Base-by-base conservation (phyloP, 2,113 vertebrate species). In the Epinephelus fuscoguttatus region DNA sequence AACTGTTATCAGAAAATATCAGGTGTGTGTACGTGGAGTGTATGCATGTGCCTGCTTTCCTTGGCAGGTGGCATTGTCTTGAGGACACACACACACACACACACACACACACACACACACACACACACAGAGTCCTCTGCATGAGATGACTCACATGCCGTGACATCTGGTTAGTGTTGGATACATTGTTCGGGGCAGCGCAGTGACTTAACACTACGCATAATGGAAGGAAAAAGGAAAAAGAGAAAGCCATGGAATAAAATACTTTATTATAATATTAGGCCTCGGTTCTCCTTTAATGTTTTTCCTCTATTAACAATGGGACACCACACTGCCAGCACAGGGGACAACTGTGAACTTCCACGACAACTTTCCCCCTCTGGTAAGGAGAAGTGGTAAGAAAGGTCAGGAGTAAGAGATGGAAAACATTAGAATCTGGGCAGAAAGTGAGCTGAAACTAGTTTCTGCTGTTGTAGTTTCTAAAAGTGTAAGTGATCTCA, bases 91-190 rank as follows among this genome's bases (percentile, higher is more conserved):
- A 52, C 72, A 79, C 23, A 55, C 60, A 47, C 49, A 42, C 52
- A 18, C 62, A 59, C 71, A 66, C 56, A 68, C 66, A 75, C 62
- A 72, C 68, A 13, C 50, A 52, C 67, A 40, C 37, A 78, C 61
- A 42, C 74, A 64, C 70, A 68, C 61, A 63, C 59, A 10, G 21
- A 52, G 62, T 87, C 75, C 86, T 85, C 69, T 70, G 80, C 81
- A 84, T 82, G 79, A 84, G 89, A 90, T 91, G 92, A 93, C 88
- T 94, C 89, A 91, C 88, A 84, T 85, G 82, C 78, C 77, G 49
- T 75, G 89, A 93, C 90, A 91, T 93, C 89, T 94, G 91, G 87
- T 91, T 87, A 91, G 84, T 91, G 89, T 84, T 91, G 87, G 72
- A 80, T 59, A 69, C 84, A 89, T 92, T 93, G 92, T 91, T 93